Evolutionary conservation across 2,797 vertebrate species (phyloP), one percentile per base, ranked within the genome.

Genomic region (Schizopygopsis pylzovi): DNA sequence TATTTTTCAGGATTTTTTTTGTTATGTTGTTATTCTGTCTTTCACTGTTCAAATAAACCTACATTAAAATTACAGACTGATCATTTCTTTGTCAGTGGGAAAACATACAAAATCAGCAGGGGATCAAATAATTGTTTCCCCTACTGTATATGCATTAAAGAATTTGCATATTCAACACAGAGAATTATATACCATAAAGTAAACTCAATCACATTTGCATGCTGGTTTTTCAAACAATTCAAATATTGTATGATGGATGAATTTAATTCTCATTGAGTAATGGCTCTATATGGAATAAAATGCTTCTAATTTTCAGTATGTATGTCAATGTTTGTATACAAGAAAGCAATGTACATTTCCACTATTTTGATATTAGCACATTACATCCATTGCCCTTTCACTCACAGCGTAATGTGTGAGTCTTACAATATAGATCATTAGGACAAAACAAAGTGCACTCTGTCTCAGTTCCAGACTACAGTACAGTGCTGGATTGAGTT

Each of bases 361-460:
- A 59, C 13, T 39, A 41, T 39, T 77, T 78, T 37, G 22, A 41
- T 41, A 78, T 16, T 22, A 37, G 28, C 6, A 22, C 0, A 52
- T 75, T 18, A 18, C 7, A 78, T 41, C 1, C 13, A 61, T 41
- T 43, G 76, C 13, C 54, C 45, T 22, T 59, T 77, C 43, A 79
- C 82, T 71, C 84, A 22, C 81, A 56, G 70, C 25, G 43, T 16
- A 59, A 70, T 84, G 41, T 75, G 79, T 78, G 49, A 68, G 82
- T 78, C 39, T 47, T 33, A 72, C 16, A 45, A 47, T 72, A 81
- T 28, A 83, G 80, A 86, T 81, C 80, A 83, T 89, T 85, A 86
- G 65, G 79, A 81, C 83, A 79, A 85, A 68, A 28, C 82, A 89
- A 89, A 87, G 87, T 87, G 89, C 89, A 87, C 87, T 87, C 82